phyloP scores from a whole-genome alignment of 2,888 invertebrate species.

The Lithophane semibrunnea region DNA sequence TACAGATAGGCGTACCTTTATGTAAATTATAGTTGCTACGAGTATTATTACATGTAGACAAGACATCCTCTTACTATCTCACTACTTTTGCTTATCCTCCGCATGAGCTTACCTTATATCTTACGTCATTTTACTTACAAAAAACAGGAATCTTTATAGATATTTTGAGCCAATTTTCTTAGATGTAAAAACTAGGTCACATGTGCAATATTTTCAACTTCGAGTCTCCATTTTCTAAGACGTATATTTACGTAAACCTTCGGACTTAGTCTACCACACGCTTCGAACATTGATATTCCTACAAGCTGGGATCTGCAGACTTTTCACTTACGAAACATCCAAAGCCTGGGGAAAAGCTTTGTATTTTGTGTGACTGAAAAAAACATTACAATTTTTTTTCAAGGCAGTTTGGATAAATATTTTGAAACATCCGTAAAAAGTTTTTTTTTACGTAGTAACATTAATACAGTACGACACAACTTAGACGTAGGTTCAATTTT shows the following conservation, averaged over 20 bases:
- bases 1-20: neutral
- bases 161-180: neutral
- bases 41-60: neutral
- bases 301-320: constrained; percentile 36
- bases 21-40: neutral
- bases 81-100: neutral
- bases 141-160: neutral
- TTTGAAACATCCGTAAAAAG: neutral
- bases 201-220: constrained; percentile 7
- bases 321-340: constrained; percentile 32
- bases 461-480: too few relatives aligned
- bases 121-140: neutral
- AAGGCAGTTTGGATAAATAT: neutral
- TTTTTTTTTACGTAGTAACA: too few relatives aligned
- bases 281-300: constrained; percentile 48
- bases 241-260: constrained; percentile 46
- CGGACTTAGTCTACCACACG: constrained; percentile 24
- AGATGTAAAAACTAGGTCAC: constrained; percentile 19
- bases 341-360: constrained; percentile 18
- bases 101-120: neutral
- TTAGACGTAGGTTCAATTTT: too few relatives aligned
- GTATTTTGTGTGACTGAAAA: constrained; percentile 15
- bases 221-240: constrained; percentile 16
- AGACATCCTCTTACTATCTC: neutral
- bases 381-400: neutral